Base-by-base conservation (phyloP, 2,888 invertebrate species). In the Drosophila infuscata region DNA sequence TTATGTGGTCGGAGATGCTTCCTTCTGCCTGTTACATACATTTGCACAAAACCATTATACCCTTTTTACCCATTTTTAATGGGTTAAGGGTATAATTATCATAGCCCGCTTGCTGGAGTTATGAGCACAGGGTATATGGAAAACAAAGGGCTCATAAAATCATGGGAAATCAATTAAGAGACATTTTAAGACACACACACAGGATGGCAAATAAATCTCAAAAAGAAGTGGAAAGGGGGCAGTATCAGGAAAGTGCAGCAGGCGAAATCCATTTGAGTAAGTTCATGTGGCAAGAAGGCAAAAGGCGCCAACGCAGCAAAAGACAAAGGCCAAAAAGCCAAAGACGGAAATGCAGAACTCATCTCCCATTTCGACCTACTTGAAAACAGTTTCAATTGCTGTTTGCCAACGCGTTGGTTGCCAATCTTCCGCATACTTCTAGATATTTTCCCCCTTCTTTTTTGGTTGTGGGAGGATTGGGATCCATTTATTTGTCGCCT, bases 191-290 rank as follows among this genome's bases (percentile, higher is more conserved):
- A 46, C 35, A 30, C 36, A 61, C 36, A 52, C 36, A 52, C 25
- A 62, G 38, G 20, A 33, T 63, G 32, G 29, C 61, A 57, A 83
- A 89, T 87, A 89, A 89, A 81, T 84, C 74, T 74, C 52, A 32
- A 41, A 36, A 15, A 46, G 38, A 15, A 46, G 38, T 20, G 49
- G 49, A 64, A 52, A 30, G 53, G 33, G 25, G 68, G 29, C 17
- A 11, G 17, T n/a, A 3, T 15, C 29, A 29, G 64, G 15, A 46
- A 25, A 60, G 15, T 74, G 69, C 66, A 67, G 59, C 53, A 56
- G 58, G 35, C 56, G 69, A 74, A 81, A 84, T 76, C 84, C 82
- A 82, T 79, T 79, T 75, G 80, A 60, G 64, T 74, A 70, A 81
- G 69, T 74, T 71, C 35, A 33, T 51, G 57, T 58, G 74, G 67